Percentiles rank a stretch among this genome's conserved stretches.
These are phyloP conservation scores for Plectrocnemia conspersa DNA, from an alignment of 1,140 invertebrate species.

Conservation along the genomic window DNA sequence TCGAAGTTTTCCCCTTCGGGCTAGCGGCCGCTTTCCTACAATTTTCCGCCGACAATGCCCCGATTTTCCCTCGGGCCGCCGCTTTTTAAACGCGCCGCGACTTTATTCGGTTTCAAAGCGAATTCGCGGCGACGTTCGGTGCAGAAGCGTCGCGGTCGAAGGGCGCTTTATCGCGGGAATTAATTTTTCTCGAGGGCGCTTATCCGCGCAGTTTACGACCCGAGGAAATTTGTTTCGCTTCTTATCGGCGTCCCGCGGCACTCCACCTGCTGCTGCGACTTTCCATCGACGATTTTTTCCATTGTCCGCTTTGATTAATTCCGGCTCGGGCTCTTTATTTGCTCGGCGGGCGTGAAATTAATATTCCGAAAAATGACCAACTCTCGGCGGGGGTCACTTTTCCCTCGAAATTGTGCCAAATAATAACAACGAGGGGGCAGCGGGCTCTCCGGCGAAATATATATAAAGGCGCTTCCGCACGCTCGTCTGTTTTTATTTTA, in stretches of 20 bases:
- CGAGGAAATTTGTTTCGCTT: no score
- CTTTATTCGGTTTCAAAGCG: conserved; percentile 9
- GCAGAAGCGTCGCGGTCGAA: no score
- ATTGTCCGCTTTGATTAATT: no score
- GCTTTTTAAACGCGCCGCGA: conserved; percentile 15
- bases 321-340: conserved; percentile 32
- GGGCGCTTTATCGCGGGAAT: no score
- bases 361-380: conserved; percentile 12
- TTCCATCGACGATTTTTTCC: no score
- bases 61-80: conserved; percentile 15
- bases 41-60: conserved; percentile 19
- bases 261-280: not conserved
- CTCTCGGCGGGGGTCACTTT: no score
- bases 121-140: no score
- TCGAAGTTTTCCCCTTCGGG: not conserved
- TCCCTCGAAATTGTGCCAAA: no score
- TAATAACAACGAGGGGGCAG: conserved; percentile 12
- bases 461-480: conserved; percentile 12
- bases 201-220: no score
- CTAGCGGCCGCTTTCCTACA: no score
- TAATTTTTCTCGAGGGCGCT: not conserved
- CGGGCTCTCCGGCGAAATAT: conserved; percentile 12
- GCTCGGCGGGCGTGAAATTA: conserved; percentile 31
- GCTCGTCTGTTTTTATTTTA: conserved; percentile 8
- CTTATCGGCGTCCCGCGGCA: no score